These are phyloP conservation scores for Chroicocephalus ridibundus DNA, from an alignment of 2,113 vertebrate species.

Conservation along the genomic window DNA sequence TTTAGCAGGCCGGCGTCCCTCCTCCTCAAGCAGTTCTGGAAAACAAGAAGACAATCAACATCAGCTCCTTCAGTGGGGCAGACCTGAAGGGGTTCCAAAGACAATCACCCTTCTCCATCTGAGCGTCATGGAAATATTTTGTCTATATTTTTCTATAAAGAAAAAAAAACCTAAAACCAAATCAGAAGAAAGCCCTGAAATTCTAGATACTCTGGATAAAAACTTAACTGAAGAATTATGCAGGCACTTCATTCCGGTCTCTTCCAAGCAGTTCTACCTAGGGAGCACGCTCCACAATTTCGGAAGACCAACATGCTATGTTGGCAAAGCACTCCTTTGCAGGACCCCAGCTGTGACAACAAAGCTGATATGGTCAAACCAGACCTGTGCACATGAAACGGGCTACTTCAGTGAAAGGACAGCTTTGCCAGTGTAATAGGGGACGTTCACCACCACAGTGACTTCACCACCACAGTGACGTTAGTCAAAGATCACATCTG, in stretches of 20 bases:
- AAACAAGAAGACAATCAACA: conserved; percentile 16
- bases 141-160: neutral
- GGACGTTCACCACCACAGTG: neutral
- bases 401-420: neutral
- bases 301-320: neutral
- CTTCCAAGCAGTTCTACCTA: neutral
- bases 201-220: neutral
- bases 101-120: neutral
- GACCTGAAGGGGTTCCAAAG: neutral
- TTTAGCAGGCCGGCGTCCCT: conserved; percentile 87
- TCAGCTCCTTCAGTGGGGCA: neutral
- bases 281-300: neutral
- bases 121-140: neutral
- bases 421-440: neutral
- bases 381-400: neutral
- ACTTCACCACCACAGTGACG: neutral
- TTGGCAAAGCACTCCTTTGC: neutral
- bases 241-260: neutral
- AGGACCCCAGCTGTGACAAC: conserved; percentile 3
- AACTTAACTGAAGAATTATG: neutral
- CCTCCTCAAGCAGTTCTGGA: conserved; percentile 89
- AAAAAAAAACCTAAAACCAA: neutral
- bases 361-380: neutral
- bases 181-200: neutral
- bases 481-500: conserved; percentile 20